Evolutionary conservation across 1,140 invertebrate genomes (phyloP).

Genomic region (Sycophaga agraensis): DNA sequence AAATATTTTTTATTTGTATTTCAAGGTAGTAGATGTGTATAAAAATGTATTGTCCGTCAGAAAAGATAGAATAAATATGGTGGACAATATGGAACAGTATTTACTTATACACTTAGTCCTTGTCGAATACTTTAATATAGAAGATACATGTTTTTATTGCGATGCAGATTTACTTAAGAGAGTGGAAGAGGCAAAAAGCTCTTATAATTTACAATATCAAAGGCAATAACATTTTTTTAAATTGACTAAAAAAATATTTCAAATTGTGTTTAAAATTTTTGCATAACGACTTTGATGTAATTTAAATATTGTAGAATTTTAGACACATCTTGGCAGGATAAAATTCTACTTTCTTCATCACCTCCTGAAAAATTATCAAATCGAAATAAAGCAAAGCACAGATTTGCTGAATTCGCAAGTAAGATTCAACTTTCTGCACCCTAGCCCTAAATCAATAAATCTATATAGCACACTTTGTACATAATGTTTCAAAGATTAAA

Average conservation of each 20-base stretch:
- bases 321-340: constrained; percentile 37
- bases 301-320: constrained; percentile 31
- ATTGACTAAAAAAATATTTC: background rate
- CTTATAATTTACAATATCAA: constrained; percentile 30
- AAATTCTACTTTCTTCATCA: constrained; percentile 29
- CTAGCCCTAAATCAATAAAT: too few relatives aligned
- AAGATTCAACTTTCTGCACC: too few relatives aligned
- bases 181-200: constrained; percentile 37
- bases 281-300: background rate
- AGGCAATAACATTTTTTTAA: constrained; percentile 25
- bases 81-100: constrained; percentile 46
- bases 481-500: too few relatives aligned
- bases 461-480: too few relatives aligned
- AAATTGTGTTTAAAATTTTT: background rate
- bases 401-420: constrained; percentile 35
- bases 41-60: constrained; percentile 32
- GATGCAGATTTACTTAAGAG: constrained; percentile 30
- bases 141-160: constrained; percentile 36
- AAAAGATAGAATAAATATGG: constrained; percentile 43
- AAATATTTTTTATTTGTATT: too few relatives aligned
- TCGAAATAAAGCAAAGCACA: constrained; percentile 36
- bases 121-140: constrained; percentile 39
- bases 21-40: constrained; percentile 39
- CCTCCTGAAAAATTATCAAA: constrained; percentile 21
- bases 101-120: constrained; percentile 42